Base-by-base conservation (phyloP, 2,888 invertebrate species). In the Theretra japonica region DNA sequence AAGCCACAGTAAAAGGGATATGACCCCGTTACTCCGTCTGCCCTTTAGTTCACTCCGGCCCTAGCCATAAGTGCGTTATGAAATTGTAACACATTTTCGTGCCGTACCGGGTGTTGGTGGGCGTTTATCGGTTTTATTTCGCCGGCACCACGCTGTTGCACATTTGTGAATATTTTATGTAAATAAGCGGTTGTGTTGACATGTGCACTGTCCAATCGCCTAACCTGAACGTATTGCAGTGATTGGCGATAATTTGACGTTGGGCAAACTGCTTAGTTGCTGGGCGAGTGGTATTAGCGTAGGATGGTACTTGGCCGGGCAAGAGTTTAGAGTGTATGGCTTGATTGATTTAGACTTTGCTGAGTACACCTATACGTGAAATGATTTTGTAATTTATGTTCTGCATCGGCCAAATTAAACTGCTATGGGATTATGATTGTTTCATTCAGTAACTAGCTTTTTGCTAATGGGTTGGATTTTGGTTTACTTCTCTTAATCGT, bases 141-240 rank as follows among this genome's bases (percentile, higher is more conserved):
- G 50, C 53, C 28, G 8, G 7, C 33, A 56, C 48, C 69, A 75
- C 71, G 56, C 70, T 72, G 59, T 74, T 73, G 70, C 60, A 69
- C 68, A 21, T 68, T 70, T 65, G 70, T 74, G 73, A 69, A 75
- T 73, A 68, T 73, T 73, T 68, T 73, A 65, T 70, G 68, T 71
- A 21, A 53, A 53, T 53, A 62, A 72, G 48, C 58, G 21, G 48
- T 19, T 70, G 69, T 65, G 59, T 73, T 71, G 69, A 17, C 23
- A 65, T 65, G 65, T 23, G 23, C 41, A 48, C 21, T 23, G 48
- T n/a, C 65, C 48, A 23, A 65, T 23, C 23, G 41, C n/a, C n/a
- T 1, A 25, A 25, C 17, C 17, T 17, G 23, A 25, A 58, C 4
- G 58, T 17, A 23, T 17, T 23, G n/a, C 41, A 62, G 11, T 65